Percentiles rank a stretch among this genome's conserved stretches.
These are phyloP conservation scores for Triplophysa yarkandensis DNA, from an alignment of 2,797 vertebrate genomes.

Conservation along the genomic window DNA sequence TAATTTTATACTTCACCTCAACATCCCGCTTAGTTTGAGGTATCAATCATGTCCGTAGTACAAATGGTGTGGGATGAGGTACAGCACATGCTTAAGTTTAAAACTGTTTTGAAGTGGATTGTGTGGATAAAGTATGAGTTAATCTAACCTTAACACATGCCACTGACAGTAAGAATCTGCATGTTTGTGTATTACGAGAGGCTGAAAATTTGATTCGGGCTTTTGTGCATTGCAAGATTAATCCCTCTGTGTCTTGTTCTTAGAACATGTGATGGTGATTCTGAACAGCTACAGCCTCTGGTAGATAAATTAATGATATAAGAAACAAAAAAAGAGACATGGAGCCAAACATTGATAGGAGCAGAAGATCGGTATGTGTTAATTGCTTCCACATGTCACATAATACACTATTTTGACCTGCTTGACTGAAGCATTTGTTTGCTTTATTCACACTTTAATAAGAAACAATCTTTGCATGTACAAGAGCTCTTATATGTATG, in stretches of 20 bases:
- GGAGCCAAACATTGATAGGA: not conserved
- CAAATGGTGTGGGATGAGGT: not conserved
- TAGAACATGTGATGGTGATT: constrained; percentile 30
- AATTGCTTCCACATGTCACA: constrained; percentile 64
- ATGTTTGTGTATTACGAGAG: not conserved
- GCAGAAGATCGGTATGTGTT: constrained; percentile 32
- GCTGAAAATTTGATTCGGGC: not conserved
- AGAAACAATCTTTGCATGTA: constrained; percentile 47
- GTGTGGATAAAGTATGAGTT: not conserved
- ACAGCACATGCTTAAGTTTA: not conserved
- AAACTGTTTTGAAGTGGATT: not conserved
- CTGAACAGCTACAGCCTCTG: constrained; percentile 13
- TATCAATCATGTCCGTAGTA: not conserved
- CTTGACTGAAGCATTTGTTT: constrained; percentile 64
- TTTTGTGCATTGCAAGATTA: not conserved
- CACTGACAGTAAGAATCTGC: not conserved
- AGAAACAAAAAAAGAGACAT: not conserved
- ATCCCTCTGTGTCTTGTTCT: not conserved
- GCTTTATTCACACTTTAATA: constrained; percentile 65
- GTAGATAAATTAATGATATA: not conserved
- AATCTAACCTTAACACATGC: not conserved
- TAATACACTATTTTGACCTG: constrained; percentile 57
- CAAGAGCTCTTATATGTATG: constrained; percentile 34
- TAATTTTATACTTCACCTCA: too few species aligned
- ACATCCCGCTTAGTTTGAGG: not conserved